These are phyloP conservation scores for Dryobotodes eremita DNA, from an alignment of 2,888 invertebrate genomes.

Conservation along the genomic window DNA sequence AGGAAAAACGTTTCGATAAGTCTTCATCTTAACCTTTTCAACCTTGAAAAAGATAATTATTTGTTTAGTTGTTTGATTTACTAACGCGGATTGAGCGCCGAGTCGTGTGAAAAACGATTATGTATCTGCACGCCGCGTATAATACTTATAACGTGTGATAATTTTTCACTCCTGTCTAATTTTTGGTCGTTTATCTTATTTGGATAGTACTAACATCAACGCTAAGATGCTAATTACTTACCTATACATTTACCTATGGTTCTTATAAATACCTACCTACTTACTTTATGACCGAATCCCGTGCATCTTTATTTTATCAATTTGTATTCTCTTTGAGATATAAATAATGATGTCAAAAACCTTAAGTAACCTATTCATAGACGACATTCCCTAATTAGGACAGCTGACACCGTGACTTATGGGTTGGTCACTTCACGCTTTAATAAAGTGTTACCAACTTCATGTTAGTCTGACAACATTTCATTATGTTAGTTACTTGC, in stretches of 20 bases:
- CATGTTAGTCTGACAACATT: not conserved
- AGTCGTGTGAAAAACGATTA: conserved; percentile 25
- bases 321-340: conserved; percentile 9
- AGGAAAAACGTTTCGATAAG: conserved; percentile 19
- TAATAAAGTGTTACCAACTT: conserved; percentile 25
- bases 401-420: conserved; percentile 43
- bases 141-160: conserved; percentile 4
- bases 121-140: not conserved
- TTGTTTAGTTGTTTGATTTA: conserved; percentile 49
- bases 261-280: not conserved
- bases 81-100: conserved; percentile 12
- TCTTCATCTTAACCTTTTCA: conserved; percentile 9
- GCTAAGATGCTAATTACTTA: not conserved
- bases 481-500: not conserved
- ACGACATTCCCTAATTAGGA: conserved; percentile 33
- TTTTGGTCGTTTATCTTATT: not conserved
- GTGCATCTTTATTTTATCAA: conserved; percentile 10
- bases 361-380: conserved; percentile 29
- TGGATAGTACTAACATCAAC: not conserved
- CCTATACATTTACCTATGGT: no score
- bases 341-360: conserved; percentile 39
- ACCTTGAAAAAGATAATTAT: conserved; percentile 48
- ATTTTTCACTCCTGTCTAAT: not conserved
- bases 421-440: conserved; percentile 5
- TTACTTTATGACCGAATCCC: not conserved